Evolutionary conservation across 2,113 vertebrate genomes (phyloP), one percentile per base, ranked within the genome.

Genomic region (Gymnorhina tibicen): DNA sequence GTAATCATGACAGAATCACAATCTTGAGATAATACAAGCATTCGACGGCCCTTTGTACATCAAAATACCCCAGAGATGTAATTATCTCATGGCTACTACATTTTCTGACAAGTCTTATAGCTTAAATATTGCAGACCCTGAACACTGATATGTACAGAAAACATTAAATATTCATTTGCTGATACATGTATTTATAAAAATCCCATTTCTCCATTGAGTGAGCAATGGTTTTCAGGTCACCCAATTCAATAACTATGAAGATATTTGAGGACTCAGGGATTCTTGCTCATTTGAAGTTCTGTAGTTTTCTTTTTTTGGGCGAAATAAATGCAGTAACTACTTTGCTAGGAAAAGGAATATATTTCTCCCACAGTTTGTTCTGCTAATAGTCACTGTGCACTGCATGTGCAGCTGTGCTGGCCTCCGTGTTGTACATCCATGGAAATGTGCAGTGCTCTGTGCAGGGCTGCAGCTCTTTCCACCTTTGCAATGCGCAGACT

Each of bases 131-230:
- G 93, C 85, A 88, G 83, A 78, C 35, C 30, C 46, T 42, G 79
- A 92, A 85, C 60, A 50, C 37, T 50, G 85, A 50, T 84, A 80
- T 32, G 27, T 90, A 62, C 50, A 89, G 80, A 89, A 95, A 91
- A 63, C 88, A 95, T 96, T 90, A 97, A 97, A 94, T 96, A 97
- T 96, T 97, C 70, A 96, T 96, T 91, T 96, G 87, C 85, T 94
- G 87, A 88, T 95, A 93, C 56, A 87, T 1, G 9, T 93, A 58
- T 76, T 88, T 91, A 53, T 94, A 90, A 97, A 94, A 89, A 55
- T 77, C 28, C 35, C 42, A 69, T 95, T 92, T 95, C 86, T 97
- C 62, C 39, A 32, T 41, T 79, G 69, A 91, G 76, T 58, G 60
- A 91, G 33, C 0, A 0, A 35, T 86, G 74, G 69, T 85, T 95